These are phyloP conservation scores for Clamator glandarius DNA, from an alignment of 2,797 vertebrate genomes.

Conservation along the genomic window DNA sequence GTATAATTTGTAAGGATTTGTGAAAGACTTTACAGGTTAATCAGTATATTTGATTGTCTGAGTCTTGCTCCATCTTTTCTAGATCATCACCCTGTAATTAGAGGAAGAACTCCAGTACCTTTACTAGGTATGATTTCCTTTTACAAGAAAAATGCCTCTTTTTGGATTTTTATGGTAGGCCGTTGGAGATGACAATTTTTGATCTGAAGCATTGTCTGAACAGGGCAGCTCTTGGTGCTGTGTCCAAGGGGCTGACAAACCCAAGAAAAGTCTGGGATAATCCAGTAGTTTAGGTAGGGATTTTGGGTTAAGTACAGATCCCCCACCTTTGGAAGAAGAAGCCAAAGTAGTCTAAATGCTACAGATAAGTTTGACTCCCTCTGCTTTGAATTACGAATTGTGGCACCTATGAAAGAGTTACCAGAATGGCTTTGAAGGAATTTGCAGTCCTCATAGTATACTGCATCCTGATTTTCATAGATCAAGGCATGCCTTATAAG, in stretches of 20 bases:
- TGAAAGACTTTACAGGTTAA: not conserved
- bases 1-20: not conserved
- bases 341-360: not conserved
- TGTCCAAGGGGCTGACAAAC: not conserved
- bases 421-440: not conserved
- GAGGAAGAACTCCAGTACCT: not conserved
- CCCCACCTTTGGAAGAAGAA: not conserved
- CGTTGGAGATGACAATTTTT: not conserved
- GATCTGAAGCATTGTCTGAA: not conserved
- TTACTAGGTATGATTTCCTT: not conserved
- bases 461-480: not conserved
- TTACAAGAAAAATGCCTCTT: rapidly evolving
- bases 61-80: not conserved
- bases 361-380: too few species aligned
- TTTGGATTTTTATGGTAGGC: not conserved
- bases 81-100: rapidly evolving
- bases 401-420: not conserved
- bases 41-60: not conserved
- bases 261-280: not conserved
- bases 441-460: not conserved
- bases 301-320: not conserved
- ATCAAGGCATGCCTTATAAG: not conserved
- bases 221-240: not conserved
- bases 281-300: too few species aligned
- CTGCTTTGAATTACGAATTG: not conserved